These are phyloP conservation scores for Tokudaia tokunoshimensis DNA, from an alignment of 2,797 vertebrate species.

Conservation along the genomic window DNA sequence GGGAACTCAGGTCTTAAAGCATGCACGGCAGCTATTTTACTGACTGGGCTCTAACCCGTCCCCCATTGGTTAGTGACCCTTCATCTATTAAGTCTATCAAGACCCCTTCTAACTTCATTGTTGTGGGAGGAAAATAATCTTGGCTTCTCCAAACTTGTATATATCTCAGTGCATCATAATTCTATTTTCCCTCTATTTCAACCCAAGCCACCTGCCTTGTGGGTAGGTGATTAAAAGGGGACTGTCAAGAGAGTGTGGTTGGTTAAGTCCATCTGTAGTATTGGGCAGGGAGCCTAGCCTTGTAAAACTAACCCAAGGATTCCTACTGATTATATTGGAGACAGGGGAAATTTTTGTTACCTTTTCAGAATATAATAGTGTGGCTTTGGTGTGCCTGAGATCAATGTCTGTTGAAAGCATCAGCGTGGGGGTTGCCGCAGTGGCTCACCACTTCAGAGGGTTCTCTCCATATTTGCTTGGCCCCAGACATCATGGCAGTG, in stretches of 20 bases:
- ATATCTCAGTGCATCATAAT: not conserved
- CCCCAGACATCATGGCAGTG: not conserved
- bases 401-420: not conserved
- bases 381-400: not conserved
- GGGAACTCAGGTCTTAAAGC: not conserved
- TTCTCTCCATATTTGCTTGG: not conserved
- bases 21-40: not conserved
- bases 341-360: not conserved
- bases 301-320: not conserved
- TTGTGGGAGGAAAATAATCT: not conserved
- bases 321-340: not conserved
- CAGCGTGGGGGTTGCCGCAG: fast-evolving
- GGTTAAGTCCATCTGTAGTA: not conserved
- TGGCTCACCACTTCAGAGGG: not conserved
- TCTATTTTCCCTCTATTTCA: not conserved
- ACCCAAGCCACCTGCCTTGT: not conserved
- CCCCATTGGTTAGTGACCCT: not conserved
- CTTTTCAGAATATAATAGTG: not conserved
- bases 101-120: not conserved
- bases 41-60: not conserved
- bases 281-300: not conserved
- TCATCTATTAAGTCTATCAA: not conserved
- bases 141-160: not conserved
- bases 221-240: not conserved
- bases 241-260: not conserved